phyloP scores from a whole-genome alignment of 2,113 vertebrate species.

The Tympanuchus pallidicinctus region DNA sequence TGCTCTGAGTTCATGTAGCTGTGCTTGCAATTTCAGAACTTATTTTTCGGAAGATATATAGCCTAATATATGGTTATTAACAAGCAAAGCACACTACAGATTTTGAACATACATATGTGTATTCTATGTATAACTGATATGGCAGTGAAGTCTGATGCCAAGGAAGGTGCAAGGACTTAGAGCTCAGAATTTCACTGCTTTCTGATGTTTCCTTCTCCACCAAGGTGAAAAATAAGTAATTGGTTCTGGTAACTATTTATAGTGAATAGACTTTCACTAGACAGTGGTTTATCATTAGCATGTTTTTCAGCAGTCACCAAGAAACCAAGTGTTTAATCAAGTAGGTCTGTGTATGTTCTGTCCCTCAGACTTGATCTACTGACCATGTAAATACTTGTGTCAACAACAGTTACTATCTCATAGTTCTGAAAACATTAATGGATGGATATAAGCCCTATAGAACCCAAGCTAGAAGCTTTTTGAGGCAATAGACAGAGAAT shows the following conservation, averaged over 20 bases:
- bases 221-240: neutral
- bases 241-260: neutral
- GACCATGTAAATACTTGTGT: neutral
- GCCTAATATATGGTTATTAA: neutral
- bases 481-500: neutral
- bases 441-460: neutral
- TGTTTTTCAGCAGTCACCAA: neutral
- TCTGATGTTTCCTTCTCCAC: neutral
- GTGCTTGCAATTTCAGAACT: neutral
- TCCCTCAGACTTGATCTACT: neutral
- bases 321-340: neutral
- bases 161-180: neutral
- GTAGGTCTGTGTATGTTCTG: neutral
- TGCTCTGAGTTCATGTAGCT: neutral
- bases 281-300: neutral
- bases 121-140: fast-evolving
- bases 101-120: neutral
- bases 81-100: neutral
- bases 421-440: neutral
- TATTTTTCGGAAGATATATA: neutral
- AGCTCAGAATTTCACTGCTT: neutral
- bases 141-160: neutral
- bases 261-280: neutral
- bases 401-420: neutral
- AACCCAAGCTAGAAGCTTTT: neutral